Conservation (phyloP, 2,888 invertebrate species). For the Teleogryllus oceanicus region DNA sequence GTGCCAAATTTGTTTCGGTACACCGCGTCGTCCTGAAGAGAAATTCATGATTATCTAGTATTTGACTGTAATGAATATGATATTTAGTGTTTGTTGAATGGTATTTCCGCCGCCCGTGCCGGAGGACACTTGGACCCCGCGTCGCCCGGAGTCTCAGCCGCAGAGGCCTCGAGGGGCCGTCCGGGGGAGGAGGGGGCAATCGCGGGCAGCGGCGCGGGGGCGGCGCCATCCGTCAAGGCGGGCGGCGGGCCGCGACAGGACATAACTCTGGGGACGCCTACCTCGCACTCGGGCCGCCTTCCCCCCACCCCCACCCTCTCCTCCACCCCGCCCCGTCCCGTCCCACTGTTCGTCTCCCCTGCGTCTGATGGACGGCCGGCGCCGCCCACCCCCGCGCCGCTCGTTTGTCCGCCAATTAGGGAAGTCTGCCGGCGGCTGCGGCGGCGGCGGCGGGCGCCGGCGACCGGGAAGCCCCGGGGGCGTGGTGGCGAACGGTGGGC, state of each 20-base stretch:
- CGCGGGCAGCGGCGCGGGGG: background rate
- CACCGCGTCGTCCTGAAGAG: too few relatives aligned
- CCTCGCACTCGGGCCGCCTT: background rate
- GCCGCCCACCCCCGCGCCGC: background rate
- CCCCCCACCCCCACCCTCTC: background rate
- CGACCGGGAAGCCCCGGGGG: background rate
- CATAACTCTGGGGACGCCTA: background rate
- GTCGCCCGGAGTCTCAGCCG: too few relatives aligned
- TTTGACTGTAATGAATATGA: too few relatives aligned
- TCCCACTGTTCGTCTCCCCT: background rate
- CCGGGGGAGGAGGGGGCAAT: too few relatives aligned
- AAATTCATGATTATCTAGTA: too few relatives aligned
- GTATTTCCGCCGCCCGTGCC: too few relatives aligned
- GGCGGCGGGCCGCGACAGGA: background rate
- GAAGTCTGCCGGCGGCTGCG: background rate
- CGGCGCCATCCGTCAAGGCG: background rate
- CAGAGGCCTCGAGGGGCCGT: too few relatives aligned
- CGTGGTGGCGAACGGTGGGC: too few relatives aligned
- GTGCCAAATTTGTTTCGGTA: too few relatives aligned
- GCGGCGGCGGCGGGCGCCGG: background rate
- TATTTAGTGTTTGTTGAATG: too few relatives aligned
- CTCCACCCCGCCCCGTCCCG: background rate
- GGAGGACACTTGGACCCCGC: too few relatives aligned
- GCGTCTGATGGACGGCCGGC: too few relatives aligned
- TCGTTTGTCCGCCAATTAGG: constrained; percentile 18